Base-by-base conservation (phyloP, 2,797 vertebrate genomes). In the Masticophis lateralis region DNA sequence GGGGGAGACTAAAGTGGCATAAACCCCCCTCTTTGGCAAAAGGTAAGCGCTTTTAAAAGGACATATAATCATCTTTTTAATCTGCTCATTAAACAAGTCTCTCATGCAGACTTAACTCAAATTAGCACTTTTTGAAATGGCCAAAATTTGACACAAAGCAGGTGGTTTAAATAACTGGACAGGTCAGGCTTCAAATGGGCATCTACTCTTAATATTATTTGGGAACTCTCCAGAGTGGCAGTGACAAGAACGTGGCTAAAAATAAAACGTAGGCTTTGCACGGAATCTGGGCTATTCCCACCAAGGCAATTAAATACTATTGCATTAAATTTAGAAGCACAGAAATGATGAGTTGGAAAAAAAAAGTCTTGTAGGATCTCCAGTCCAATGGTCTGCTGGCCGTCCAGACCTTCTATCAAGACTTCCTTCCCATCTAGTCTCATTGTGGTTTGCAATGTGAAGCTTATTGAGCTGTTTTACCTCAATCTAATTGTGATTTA, bases 31-130 rank as follows among this genome's bases (percentile, higher is more conserved):
- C 57, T 69, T 59, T 74, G 94, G 96, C 96, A 96, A 95, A 92
- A 96, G 94, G 90, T 91, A 95, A 83, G n/a, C 94, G 88, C 96
- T 96, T 95, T 95, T 90, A 96, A 91, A 97, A 96, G 95, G 97
- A 97, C 91, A 95, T 96, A 97, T 97, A 98, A 98, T 97, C 97
- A 97, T 96, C 95, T 90, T 86, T 97, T 97, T 98, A 98, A 98
- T 98, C 97, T 98, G 96, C 97, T 98, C 98, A 98, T 98, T 98
- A 98, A 98, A 98, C 96, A 98, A 98, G 96, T 96, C 97, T 98
- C 97, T 98, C 98, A 98, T 97, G 98, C 97, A 95, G 96, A 98
- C 96, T 97, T 98, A 98, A 98, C 97, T 87, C 96, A 97, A 98
- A 98, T 98, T 98, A 98, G 97, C 97, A 97, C 97, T 97, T 98